Evolutionary conservation across 2,888 invertebrate genomes (phyloP), one percentile per base, ranked within the genome.

Genomic region (Stegophylla sp.): DNA sequence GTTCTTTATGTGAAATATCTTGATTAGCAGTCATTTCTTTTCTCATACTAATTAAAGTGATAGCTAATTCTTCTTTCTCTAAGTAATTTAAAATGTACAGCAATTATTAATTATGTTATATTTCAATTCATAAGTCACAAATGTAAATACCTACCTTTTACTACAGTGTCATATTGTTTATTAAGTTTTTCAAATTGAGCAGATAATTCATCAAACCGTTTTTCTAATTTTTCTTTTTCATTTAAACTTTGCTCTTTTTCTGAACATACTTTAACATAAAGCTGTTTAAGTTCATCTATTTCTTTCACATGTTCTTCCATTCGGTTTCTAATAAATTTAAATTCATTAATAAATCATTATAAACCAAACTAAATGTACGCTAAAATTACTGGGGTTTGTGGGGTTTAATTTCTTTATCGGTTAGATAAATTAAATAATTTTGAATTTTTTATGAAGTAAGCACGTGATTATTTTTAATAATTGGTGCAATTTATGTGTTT

Each of bases 221-320:
- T 79, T 63, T 71, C 61, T 3, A 79, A 34, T 79, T n/a, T 71
- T 48, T 79, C 79, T 71, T 79, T 79, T 61, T 79, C 79, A 13
- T 61, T 71, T 51, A 79, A 79, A 71, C 61, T 41, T 23, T 79
- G 45, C 7, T 79, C 79, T 3, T 79, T 79, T 43, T 79, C 79
- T 41, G 79, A 79, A 71, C 79, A 79, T 28, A 79, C 59, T 41
- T 61, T 79, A 59, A 79, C 71, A 13, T 79, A 79, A 0, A 79
- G 45, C 12, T 79, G 79, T 79, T 79, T 79, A 17, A 79, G 61
- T 79, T 79, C 79, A 23, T 79, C 79, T 71, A 79, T 79, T 71
- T 79, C 79, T 59, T 79, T 79, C 9, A 79, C 13, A 51, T 71
- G 61, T 41, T 79, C 71, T 61, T 79, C 79, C 17, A 79, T 79